Conservation (phyloP, 2,888 invertebrate species). For the Amphipoea oculea region DNA sequence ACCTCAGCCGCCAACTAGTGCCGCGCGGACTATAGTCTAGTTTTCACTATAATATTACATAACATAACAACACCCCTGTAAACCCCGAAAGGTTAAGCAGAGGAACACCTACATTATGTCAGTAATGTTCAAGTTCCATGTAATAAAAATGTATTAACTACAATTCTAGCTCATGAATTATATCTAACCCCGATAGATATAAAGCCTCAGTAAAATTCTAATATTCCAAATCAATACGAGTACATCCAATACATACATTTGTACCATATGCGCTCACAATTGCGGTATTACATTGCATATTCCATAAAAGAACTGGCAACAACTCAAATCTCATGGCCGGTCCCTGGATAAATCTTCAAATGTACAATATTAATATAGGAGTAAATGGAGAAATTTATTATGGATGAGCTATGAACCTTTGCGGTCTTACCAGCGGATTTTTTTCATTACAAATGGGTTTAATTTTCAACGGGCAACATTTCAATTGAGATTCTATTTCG, state of each 20-base stretch:
- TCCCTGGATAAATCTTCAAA: conserved; percentile 67
- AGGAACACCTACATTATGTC: not conserved
- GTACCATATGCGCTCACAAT: conserved; percentile 41
- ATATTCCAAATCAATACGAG: conserved; percentile 29
- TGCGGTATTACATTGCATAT: conserved; percentile 57
- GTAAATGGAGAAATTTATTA: conserved; percentile 67
- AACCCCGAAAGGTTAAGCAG: not conserved
- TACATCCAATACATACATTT: conserved; percentile 40
- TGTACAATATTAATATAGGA: conserved; percentile 65
- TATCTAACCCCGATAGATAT: not conserved
- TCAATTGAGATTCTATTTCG: conserved; percentile 53
- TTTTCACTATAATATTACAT: not conserved
- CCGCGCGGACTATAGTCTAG: not conserved
- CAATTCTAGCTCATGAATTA: not conserved
- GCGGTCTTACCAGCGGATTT: conserved; percentile 58
- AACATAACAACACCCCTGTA: not conserved
- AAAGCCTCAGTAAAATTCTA: not conserved
- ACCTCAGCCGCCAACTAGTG: no score
- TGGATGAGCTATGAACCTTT: conserved; percentile 65
- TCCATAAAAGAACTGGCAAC: conserved; percentile 62
- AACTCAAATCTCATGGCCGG: conserved; percentile 62
- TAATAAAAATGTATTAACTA: not conserved
- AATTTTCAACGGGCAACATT: conserved; percentile 58
- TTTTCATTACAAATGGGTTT: conserved; percentile 60
- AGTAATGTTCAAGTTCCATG: not conserved